These are phyloP conservation scores for Microctonus hyperodae DNA, from an alignment of 2,888 invertebrate species.

Conservation along the genomic window DNA sequence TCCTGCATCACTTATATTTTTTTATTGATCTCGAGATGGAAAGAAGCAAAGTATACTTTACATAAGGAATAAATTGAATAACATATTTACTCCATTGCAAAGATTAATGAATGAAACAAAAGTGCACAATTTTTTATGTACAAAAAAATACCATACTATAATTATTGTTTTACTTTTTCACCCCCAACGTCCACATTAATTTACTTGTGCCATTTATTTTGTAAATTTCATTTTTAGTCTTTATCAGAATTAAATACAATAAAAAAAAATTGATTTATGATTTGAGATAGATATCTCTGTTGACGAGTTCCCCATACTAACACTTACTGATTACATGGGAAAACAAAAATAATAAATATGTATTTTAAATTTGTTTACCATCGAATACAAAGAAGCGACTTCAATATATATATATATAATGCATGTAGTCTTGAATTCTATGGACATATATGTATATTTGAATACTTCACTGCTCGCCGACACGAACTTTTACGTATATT, in stretches of 20 bases:
- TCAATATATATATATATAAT: no score
- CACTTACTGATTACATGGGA: background rate
- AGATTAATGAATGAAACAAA: background rate
- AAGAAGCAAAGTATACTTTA: background rate
- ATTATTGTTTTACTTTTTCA: background rate
- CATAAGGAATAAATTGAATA: no score
- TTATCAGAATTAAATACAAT: background rate
- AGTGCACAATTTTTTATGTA: background rate
- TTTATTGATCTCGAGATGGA: background rate
- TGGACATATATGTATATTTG: no score
- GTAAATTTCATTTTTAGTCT: background rate
- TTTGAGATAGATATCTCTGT: background rate
- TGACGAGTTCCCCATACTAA: background rate
- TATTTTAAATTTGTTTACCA: no score
- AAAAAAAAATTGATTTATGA: no score
- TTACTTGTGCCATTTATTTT: background rate
- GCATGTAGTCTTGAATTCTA: no score
- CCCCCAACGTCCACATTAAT: background rate
- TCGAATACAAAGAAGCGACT: no score
- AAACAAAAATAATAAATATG: background rate
- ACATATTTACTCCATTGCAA: no score
- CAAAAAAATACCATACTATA: background rate
- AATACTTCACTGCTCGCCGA: no score
- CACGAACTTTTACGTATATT: constrained; percentile 1
- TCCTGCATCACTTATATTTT: background rate